Base-by-base conservation (phyloP, 2,797 vertebrate genomes). In the Fistularia tabacaria region DNA sequence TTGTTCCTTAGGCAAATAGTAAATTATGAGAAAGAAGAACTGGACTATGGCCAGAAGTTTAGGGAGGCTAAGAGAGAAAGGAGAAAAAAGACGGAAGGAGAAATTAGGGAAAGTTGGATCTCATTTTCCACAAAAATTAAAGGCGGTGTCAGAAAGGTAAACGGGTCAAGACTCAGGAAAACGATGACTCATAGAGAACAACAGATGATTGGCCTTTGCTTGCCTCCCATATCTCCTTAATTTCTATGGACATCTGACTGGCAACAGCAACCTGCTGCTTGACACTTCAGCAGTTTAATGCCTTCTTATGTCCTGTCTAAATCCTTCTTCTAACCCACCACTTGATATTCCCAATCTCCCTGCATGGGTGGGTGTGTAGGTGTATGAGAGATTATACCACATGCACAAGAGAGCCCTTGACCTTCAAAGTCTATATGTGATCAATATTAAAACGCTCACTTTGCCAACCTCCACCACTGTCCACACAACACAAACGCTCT, bases 391-490 rank as follows among this genome's bases (percentile, higher is more conserved):
- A 25, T 25, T 43, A 58, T 62, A 63, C 49, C 51, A 62, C 66
- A 74, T 77, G 61, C 61, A 77, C 41, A 14, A 61, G 71, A 80
- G 77, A 76, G 69, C 66, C 57, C 74, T 85, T 89, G 88, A 89
- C 87, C 87, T 88, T 89, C 83, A 88, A 73, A 84, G 69, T 82
- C 75, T 83, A 69, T 68, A 74, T 84, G 75, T 78, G 83, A 82
- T 84, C 74, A 85, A 88, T 81, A 87, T 86, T 73, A 82, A 84
- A 84, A 81, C 77, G 73, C 74, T 84, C 71, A 66, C 67, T 75
- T 77, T 67, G 74, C 69, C 46, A 38, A 76, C 68, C 60, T 43
- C 55, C 56, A 54, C 38, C 3, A 61, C 74, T 54, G 54, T 69
- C 39, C 51, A 59, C 45, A 55, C 46, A 43, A 57, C 51, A 48